A percentile compares a stretch with the other conserved stretches of the same genome.
Evolutionary conservation across 2,797 vertebrate genomes (phyloP).

Genomic region (Falco biarmicus): DNA sequence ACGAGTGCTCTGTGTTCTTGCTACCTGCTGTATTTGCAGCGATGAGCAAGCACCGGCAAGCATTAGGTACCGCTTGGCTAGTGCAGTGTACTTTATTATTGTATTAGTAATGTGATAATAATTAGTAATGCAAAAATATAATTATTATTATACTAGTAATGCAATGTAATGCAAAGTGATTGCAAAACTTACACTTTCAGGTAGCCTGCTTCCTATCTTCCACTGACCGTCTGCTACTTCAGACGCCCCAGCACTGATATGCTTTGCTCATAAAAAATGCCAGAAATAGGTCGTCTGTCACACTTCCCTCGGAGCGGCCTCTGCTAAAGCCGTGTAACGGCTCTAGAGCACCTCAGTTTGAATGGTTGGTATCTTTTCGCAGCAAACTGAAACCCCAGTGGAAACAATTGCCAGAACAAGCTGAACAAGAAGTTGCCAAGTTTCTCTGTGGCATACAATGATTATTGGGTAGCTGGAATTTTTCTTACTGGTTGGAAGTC

Average conservation of each 20-base stretch:
- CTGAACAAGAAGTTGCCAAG: neutral
- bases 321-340: accelerated
- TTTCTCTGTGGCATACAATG: neutral
- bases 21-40: neutral
- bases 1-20: neutral
- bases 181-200: neutral
- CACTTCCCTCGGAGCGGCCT: neutral
- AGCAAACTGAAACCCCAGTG: neutral
- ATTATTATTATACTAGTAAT: neutral
- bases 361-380: neutral
- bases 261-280: neutral
- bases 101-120: neutral
- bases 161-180: neutral
- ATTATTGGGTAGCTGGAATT: neutral
- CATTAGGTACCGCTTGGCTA: neutral
- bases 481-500: neutral
- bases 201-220: neutral
- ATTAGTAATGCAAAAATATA: neutral
- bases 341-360: neutral
- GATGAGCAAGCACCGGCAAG: neutral
- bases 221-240: neutral
- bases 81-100: neutral
- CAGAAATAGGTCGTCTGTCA: neutral
- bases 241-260: neutral
- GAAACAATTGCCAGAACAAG: neutral